Evolutionary conservation across 64 coral and sea anemone species (phyloP), one percentile per base, ranked within the genome.

Genomic region (Cladopsammia gracilis): DNA sequence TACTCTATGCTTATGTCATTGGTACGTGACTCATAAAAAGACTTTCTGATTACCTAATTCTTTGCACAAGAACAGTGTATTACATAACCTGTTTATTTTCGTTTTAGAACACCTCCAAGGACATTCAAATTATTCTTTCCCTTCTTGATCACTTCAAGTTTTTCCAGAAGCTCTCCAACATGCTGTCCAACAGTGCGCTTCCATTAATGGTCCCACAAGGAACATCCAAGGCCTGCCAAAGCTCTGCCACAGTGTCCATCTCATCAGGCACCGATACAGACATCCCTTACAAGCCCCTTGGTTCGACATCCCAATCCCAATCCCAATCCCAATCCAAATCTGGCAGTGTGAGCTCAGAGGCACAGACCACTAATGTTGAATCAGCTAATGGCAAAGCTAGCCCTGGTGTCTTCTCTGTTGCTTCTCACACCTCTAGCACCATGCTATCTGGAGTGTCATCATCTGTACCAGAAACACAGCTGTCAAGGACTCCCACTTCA

Each of bases 281-380:
- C 51, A 94, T 99, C 20, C 98, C 94, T 58, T 98, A 98, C 84
- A 89, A 96, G 78, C 94, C 91, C 24, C 87, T 98, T 73, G 78
- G 70, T 44, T 84, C 80, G 69, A 84, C 87, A 26, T 90, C 91
- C 22, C 93, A 85, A 80, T 94, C 53, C 53, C 93, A 89, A 26
- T 90, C 91, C 22, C 93, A 85, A 80, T 94, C 53, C 53, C 93
- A 89, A 80, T 94, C 95, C 6, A 92, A 88, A n/a, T 91, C 96
- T 14, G 88, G 85, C 0, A 97, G 92, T 86, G 62, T 83, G 44
- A 86, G 85, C 48, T 97, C 96, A 10, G 91, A 93, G 59, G 75
- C 83, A 18, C 80, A 84, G 22, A 64, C 59, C 4, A n/a, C 59
- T 10, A 45, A 7, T n/a, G 11, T 19, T 44, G 79, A 83, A 46